Evolutionary conservation across 2,113 vertebrate genomes (phyloP), one percentile per base, ranked within the genome.

Genomic region (Thymallus thymallus): DNA sequence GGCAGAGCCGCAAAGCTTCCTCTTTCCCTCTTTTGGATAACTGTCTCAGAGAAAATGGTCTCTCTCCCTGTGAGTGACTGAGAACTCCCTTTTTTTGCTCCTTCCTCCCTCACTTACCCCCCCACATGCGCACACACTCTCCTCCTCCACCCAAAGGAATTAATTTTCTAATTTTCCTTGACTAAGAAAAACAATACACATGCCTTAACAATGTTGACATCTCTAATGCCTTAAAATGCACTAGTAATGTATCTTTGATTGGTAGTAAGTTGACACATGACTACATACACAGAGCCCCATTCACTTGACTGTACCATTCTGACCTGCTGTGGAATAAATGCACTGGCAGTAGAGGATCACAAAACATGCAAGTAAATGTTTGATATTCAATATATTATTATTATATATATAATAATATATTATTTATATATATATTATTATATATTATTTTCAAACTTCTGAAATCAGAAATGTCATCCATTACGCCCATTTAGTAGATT

Each of bases 91-190:
- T 10, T 14, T 23, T 10, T 14, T 6, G 3, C 13, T 46, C 30
- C 60, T 16, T 20, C 46, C 3, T 56, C 73, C 35, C 41, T 67
- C 73, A 78, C 74, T 71, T 72, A 71, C 76, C 68, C 65, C 65
- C 81, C 68, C 55, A 62, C 72, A 75, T 70, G 72, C 81, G 77
- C 80, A 22, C 65, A 84, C 93, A 93, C 91, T 93, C 93, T 92
- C 95, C 94, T 92, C 94, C 94, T 92, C 93, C 94, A 72, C 88
- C 87, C 86, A 88, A 83, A 92, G 90, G 92, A 93, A 91, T 92
- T 91, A 76, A 89, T 90, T 91, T 90, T 90, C 89, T 92, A 93
- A 93, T 92, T 92, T 92, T 87, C 90, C 90, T 82, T 93, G 91
- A 92, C 92, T 92, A 87, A 89, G 88, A 87, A 93, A 93, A 93